Evolutionary conservation across 2,113 vertebrate species (phyloP).

Genomic region (Pelodiscus sinensis): DNA sequence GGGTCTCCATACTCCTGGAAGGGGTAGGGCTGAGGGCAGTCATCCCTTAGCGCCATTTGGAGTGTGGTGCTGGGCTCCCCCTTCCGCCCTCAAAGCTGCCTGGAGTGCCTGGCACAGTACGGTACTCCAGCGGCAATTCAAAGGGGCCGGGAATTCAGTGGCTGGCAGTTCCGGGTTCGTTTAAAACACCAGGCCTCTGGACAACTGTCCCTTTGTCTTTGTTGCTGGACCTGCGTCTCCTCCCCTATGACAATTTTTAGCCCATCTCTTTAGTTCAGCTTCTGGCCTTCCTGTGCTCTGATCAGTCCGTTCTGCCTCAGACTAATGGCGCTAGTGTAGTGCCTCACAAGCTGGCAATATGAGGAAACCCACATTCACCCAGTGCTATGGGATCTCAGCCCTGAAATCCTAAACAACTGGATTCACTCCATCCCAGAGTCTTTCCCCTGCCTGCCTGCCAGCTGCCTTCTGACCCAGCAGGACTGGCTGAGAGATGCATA

Average conservation of each 20-base stretch:
- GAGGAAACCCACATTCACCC: neutral
- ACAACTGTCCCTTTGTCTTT: no score
- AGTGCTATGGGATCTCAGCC: accelerated
- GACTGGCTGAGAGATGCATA: neutral
- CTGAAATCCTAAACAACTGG: neutral
- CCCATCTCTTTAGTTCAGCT: neutral
- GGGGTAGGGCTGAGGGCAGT: no score
- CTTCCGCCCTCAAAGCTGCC: no score
- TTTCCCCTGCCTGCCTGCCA: neutral
- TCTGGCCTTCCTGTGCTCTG: neutral
- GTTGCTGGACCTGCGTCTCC: neutral
- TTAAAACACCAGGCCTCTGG: no score
- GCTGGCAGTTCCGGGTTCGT: no score
- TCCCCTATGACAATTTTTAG: neutral
- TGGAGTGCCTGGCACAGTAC: no score
- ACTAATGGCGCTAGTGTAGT: accelerated
- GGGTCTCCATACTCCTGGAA: no score
- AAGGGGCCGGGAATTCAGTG: no score
- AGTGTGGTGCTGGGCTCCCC: no score
- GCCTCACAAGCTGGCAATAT: neutral
- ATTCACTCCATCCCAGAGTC: neutral
- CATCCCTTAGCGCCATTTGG: no score
- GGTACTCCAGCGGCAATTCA: no score
- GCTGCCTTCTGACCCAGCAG: neutral
- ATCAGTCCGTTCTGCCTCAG: neutral